Evolutionary conservation across 1,140 invertebrate genomes (phyloP), one percentile per base, ranked within the genome.

Genomic region (Meteorus sp.): DNA sequence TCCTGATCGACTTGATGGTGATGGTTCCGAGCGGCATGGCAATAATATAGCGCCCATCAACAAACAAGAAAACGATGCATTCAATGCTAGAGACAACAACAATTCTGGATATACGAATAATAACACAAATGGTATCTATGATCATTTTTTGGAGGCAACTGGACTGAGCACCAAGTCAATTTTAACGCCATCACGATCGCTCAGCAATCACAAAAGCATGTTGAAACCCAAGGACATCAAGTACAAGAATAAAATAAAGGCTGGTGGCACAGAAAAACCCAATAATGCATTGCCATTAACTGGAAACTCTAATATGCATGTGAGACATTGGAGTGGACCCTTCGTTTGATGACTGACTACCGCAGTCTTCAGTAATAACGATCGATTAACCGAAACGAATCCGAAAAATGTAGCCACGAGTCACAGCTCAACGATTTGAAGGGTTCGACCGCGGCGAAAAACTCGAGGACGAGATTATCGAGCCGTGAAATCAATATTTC

Each of bases 131-230:
- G 70, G 67, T 17, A 71, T 73, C 44, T 79, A 85, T 23, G 89
- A 91, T 73, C 86, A 88, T 68, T 92, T 92, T 65, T 74, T 92
- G 15, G 90, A 92, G 70, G 86, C 86, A 19, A 91, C 89, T 56
- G 90, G 90, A 45, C 82, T 92, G 35, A 91, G 89, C 77, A 89
- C 88, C 59, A 92, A 92, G 73, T 90, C 88, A 4, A 89, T 92
- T 63, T 81, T 91, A 59, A 89, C 88, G 2, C 88, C 89, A 0
- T 86, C 84, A 41, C 82, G 87, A 61, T 78, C 88, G 31, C 82
- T 87, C 56, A 88, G 86, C 64, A 91, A 90, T 73, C 89, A 91
- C 67, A 88, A 88, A 63, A 87, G 81, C 62, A 87, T 91, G 71
- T 68, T 90, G 47, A 91, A 90, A 66, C 89, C 89, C 51, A 90